Base-by-base conservation (phyloP, 2,113 vertebrate genomes). In the Sylvilagus bachmani region DNA sequence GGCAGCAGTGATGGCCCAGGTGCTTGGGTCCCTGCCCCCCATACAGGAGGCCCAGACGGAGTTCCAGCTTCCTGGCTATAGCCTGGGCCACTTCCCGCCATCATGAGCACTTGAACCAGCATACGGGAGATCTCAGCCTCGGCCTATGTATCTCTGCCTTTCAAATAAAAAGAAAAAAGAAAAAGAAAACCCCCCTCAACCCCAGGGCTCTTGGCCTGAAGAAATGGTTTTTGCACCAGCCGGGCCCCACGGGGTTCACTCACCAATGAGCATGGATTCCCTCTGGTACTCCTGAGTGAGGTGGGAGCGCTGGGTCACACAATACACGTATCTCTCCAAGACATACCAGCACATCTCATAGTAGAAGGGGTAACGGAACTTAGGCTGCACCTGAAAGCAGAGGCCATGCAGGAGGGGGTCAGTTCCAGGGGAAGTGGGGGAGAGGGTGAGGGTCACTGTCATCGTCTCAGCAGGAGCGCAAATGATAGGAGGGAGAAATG, bases 331-430 rank as follows among this genome's bases (percentile, higher is more conserved):
- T 98, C 99, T 98, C 98, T 99, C 99, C 98, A 99, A 97, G 96
- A 99, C 99, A 98, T 99, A 99, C 99, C 99, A 99, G 98, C 99
- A 99, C 97, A 99, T 99, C 98, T 99, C 99, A 98, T 99, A 99
- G 99, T 99, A 99, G 98, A 99, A 99, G 58, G 99, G 99, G 98
- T 99, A 99, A 3, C 99, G 99, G 97, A 99, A 99, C 96, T 99
- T 99, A 97, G 99, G 99, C 82, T 99, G 98, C 96, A 99, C 99
- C 99, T 99, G 91, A 27, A 96, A 96, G 44, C 78, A 64, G 84
- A 96, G 44, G 82, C 29, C 84, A 84, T 77, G 82, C 13, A 9
- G 75, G n/a, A 8, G 19, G 12, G 75, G 87, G 73, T 97, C 95
- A 97, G 95, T 55, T 74, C 94, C 93, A 17, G 53, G n/a, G 70